phyloP scores from a whole-genome alignment of 2,888 invertebrate species.

The Drosophila anomelani region DNA sequence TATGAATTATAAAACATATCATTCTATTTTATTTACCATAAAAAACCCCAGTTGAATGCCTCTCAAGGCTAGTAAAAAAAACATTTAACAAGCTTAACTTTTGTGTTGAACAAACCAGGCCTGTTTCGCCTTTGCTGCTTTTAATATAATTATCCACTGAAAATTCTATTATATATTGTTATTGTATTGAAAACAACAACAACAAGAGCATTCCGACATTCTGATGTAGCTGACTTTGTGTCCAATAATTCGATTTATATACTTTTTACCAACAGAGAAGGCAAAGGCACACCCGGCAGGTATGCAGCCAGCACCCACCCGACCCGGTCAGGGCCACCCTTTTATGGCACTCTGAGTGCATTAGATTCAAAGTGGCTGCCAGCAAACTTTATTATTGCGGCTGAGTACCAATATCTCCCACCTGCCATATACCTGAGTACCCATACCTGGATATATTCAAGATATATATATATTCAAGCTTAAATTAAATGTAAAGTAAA shows the following conservation, averaged over 20 bases:
- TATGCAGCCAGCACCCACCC: constrained; percentile 4
- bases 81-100: background rate
- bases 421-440: background rate
- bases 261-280: constrained; percentile 43
- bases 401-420: constrained; percentile 28
- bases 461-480: no score
- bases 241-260: constrained; percentile 58
- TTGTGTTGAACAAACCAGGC: background rate
- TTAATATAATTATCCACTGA: constrained; percentile 70
- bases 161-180: constrained; percentile 60
- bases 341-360: constrained; percentile 56
- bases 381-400: constrained; percentile 60
- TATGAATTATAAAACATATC: background rate
- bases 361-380: constrained; percentile 62
- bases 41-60: background rate
- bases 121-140: constrained; percentile 26
- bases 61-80: no score
- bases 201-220: background rate
- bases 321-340: constrained; percentile 48
- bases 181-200: constrained; percentile 32
- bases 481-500: background rate
- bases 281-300: background rate
- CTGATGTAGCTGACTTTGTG: constrained; percentile 38
- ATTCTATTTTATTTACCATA: no score
- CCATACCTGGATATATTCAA: background rate